Percentiles rank a stretch among this genome's conserved stretches.
These are phyloP conservation scores for Tetranychus piercei DNA, from an alignment of 2,888 invertebrate genomes.

Conservation along the genomic window DNA sequence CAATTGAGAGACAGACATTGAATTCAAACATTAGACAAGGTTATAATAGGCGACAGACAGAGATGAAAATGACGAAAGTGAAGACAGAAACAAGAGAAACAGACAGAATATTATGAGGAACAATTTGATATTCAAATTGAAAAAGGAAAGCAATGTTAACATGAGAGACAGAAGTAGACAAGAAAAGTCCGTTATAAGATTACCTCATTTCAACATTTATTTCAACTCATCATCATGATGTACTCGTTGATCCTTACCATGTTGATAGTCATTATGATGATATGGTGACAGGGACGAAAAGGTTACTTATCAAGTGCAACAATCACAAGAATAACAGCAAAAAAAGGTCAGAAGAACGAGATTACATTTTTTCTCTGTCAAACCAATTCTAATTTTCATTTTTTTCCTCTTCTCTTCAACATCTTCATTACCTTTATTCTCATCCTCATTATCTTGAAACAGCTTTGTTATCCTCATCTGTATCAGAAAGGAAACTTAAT, in stretches of 20 bases:
- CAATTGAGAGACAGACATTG: no score
- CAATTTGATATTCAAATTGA: no score
- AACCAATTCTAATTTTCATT: neutral
- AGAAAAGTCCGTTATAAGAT: neutral
- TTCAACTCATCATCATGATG: neutral
- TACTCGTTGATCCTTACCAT: neutral
- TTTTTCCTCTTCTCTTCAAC: neutral
- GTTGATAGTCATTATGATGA: neutral
- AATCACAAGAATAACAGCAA: neutral
- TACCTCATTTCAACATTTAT: neutral
- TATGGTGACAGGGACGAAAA: slow-evolving; percentile 1
- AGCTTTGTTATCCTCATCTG: no score
- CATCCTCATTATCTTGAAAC: neutral
- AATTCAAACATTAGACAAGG: no score
- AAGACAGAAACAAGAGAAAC: neutral
- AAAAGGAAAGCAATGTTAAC: neutral
- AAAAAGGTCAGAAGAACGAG: neutral
- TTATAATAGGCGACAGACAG: neutral
- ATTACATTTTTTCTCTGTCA: neutral
- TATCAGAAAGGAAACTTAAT: neutral
- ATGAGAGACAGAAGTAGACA: neutral
- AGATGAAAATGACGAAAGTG: neutral
- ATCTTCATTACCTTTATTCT: neutral
- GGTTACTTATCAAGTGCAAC: neutral
- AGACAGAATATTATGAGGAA: neutral